Percentiles rank a stretch among this genome's conserved stretches.
phyloP scores from a whole-genome alignment of 2,797 vertebrate genomes.

The Chromis chromis region DNA sequence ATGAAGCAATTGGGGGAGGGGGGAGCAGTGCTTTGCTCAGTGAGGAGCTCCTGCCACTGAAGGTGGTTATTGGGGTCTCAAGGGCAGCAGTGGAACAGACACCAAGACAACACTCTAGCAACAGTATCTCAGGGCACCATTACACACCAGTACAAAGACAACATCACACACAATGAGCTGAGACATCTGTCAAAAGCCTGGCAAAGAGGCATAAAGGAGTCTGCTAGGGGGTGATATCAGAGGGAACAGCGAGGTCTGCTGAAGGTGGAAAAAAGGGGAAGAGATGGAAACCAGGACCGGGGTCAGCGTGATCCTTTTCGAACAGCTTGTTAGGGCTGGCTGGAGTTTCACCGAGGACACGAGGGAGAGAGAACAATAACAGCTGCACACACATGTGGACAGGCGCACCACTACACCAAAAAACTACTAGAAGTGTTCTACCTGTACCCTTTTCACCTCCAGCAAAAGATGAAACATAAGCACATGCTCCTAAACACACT shows the following conservation, averaged over 20 bases:
- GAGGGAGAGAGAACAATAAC: background rate
- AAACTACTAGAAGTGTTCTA: background rate
- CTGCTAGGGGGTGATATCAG: constrained; percentile 49
- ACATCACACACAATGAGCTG: constrained; percentile 67
- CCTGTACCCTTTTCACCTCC: background rate
- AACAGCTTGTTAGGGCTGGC: constrained; percentile 40
- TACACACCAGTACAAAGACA: constrained; percentile 70
- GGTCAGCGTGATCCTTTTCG: constrained; percentile 31
- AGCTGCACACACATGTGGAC: constrained; percentile 8
- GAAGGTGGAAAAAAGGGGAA: constrained; percentile 16
- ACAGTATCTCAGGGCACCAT: constrained; percentile 68
- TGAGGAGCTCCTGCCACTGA: constrained; percentile 55
- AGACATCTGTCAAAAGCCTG: constrained; percentile 60
- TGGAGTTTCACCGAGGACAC: constrained; percentile 20
- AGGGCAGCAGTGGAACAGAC: constrained; percentile 66
- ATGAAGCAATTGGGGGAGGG: constrained; percentile 37
- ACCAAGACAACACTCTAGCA: constrained; percentile 66
- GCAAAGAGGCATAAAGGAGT: constrained; percentile 57
- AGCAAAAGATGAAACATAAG: background rate
- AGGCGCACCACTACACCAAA: background rate
- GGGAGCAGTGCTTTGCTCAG: constrained; percentile 25
- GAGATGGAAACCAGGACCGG: constrained; percentile 35
- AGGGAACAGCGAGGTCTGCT: constrained; percentile 30
- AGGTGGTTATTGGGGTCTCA: constrained; percentile 68
- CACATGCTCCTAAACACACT: constrained; percentile 7